These are phyloP conservation scores for Rattus rattus DNA, from an alignment of 2,113 vertebrate genomes.

Conservation along the genomic window DNA sequence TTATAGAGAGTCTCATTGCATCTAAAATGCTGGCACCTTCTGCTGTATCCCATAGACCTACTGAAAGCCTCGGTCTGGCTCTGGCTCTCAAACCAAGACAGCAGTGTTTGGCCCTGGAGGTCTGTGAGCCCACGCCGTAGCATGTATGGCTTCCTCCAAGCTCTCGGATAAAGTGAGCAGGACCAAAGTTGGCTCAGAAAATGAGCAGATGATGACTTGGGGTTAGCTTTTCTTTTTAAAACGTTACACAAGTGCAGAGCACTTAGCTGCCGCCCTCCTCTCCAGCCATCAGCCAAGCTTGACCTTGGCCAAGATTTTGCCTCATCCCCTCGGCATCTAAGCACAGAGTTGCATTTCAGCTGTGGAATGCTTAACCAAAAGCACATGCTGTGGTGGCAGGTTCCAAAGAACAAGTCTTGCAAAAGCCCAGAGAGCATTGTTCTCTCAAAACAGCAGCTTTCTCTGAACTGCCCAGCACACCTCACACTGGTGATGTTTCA, in stretches of 20 bases:
- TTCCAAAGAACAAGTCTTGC: constrained; percentile 57
- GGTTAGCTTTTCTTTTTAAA: constrained; percentile 67
- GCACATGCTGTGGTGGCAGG: constrained; percentile 43
- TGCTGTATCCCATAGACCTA: neutral
- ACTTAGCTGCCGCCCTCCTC: constrained; percentile 63
- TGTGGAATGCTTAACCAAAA: constrained; percentile 78
- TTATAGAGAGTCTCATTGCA: neutral
- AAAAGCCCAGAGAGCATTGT: constrained; percentile 54
- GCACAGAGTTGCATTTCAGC: constrained; percentile 63
- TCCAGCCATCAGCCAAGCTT: constrained; percentile 65
- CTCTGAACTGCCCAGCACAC: neutral
- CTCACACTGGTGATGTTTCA: neutral
- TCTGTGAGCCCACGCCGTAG: neutral
- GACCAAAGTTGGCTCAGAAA: constrained; percentile 66
- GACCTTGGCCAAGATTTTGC: constrained; percentile 80
- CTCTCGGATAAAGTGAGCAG: constrained; percentile 47
- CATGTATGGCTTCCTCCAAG: constrained; percentile 21
- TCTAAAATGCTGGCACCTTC: neutral
- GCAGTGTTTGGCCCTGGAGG: constrained; percentile 17
- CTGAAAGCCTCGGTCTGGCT: neutral
- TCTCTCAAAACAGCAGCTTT: constrained; percentile 64
- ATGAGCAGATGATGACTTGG: constrained; percentile 63
- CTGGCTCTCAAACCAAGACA: constrained; percentile 48
- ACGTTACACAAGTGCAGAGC: constrained; percentile 66
- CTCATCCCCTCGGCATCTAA: constrained; percentile 60